Base-by-base conservation (phyloP, 2,888 invertebrate species). In the Hoplodrina ambigua region DNA sequence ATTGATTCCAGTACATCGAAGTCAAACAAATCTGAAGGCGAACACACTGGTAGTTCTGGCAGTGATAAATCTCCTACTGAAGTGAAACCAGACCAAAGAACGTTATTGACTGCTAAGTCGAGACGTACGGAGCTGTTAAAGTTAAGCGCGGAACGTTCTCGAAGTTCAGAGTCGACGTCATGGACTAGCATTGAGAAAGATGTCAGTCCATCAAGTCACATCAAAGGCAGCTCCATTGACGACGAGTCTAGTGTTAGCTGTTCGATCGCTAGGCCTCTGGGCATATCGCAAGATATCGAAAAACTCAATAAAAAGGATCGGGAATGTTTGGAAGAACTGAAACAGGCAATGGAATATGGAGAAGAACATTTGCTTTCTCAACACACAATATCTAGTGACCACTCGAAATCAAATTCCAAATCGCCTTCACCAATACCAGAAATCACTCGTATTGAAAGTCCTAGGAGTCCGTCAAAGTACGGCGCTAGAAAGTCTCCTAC, bases 171-270 rank as follows among this genome's bases (percentile, higher is more conserved):
- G 86, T 97, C 97, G 0, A 97, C 97, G 46, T 98, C 98, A 0
- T 98, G 98, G 97, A 98, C 98, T 0, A 97, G 97, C 85, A 97
- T 97, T n/a, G 97, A 97, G 88, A 97, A 97, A 89, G 97, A 97
- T 87, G 93, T 95, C 0, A 97, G 97, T 85, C 97, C 97, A 13
- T 96, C 96, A 1, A 95, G 96, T 83, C 95, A 96, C 71, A 96
- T 97, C 72, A 97, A 97, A 90, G 97, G 97, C 56, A 97, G 97
- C 85, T 97, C 97, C 1, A 93, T 97, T 25, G 97, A 97, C 56
- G 97, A 97, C 76, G 97, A 97, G 88, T 97, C 97, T 0, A 97
- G 97, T 90, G 96, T 97, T 0, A 97, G 97, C 89, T 98, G 98
- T 89, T 98, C 98, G 0, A 98, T 98, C 84, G 98, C 98, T 0